These are phyloP conservation scores for Triplophysa rosa DNA, from an alignment of 2,113 vertebrate species.

Conservation along the genomic window DNA sequence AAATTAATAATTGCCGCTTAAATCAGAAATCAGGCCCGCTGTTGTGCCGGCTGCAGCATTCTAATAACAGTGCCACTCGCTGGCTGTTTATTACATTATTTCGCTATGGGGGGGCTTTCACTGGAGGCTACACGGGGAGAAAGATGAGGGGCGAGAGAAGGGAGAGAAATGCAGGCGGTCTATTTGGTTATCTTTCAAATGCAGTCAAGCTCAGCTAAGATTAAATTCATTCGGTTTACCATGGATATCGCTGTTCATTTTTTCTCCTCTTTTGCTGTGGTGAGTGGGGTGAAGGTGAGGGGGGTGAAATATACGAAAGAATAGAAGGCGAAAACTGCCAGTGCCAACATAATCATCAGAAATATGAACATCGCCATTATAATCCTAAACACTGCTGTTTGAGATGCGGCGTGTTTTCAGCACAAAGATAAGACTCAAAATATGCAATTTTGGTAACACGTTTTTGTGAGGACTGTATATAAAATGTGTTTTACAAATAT, in stretches of 20 bases:
- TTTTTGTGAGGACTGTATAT: conserved; percentile 7
- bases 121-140: conserved; percentile 64
- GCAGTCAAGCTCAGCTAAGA: conserved; percentile 72
- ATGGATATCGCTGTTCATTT: conserved; percentile 64
- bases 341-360: conserved; percentile 55
- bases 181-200: conserved; percentile 80
- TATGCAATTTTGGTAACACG: background rate
- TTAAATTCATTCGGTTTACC: conserved; percentile 72
- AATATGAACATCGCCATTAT: conserved; percentile 48
- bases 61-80: conserved; percentile 72
- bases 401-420: conserved; percentile 38
- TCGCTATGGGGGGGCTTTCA: conserved; percentile 70
- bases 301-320: background rate
- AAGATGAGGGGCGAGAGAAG: conserved; percentile 59
- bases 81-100: conserved; percentile 73
- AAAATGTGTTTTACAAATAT: background rate
- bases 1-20: conserved; percentile 87
- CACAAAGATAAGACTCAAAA: background rate
- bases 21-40: conserved; percentile 80
- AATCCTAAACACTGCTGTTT: conserved; percentile 62
- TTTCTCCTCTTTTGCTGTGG: conserved; percentile 13
- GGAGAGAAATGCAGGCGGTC: conserved; percentile 70
- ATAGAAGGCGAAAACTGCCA: conserved; percentile 37
- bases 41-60: conserved; percentile 74
- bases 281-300: conserved; percentile 22